Base-by-base conservation (phyloP, 2,797 vertebrate species). In the Borostomias antarcticus region DNA sequence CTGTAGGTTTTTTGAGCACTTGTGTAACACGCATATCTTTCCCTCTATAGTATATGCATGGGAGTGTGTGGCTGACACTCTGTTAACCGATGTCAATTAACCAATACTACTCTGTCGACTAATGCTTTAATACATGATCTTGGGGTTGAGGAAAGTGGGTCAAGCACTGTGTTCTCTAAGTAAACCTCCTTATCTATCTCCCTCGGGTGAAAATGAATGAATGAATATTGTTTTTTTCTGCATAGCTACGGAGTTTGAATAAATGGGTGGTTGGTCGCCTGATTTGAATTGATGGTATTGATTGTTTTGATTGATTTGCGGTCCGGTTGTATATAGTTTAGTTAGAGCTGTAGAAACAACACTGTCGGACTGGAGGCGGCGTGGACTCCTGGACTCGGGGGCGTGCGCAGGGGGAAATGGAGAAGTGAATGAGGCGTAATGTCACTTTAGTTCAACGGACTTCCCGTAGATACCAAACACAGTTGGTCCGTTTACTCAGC, bases 111-210 rank as follows among this genome's bases (percentile, higher is more conserved):
- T 19, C 3, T 6, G 3, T 35, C 33, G n/a, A 21, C 35, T 23
- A 58, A 25, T 13, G 13, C 33, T 40, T 25, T 13, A 26, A 25
- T 9, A 40, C n/a, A 25, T n/a, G 1, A n/a, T 35, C 19, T 4
- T 19, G 19, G 9, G 32, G 11, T 28, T 23, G 8, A 10, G 11
- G 26, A 11, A 2, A 28, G 13, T 10, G 28, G 5, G 15, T 30
- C 32, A 26, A 30, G 8, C 28, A 19, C 56, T 58, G 32, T 56
- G 35, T 58, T 58, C 66, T 72, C 64, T n/a, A 70, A 63, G 15
- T 43, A 43, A 13, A 11, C 37, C 37, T 43, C 6, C 3, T 43
- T 43, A 43, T 43, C 37, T 1, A 40, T 40, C 40, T 17, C 40
- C 5, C 40, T 43, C n/a, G 40, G 40, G 40, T 43, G 40, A 43